A percentile compares a stretch with the other conserved stretches of the same genome.
phyloP scores from a whole-genome alignment of 2,888 invertebrate species.

The Tipula helvola region DNA sequence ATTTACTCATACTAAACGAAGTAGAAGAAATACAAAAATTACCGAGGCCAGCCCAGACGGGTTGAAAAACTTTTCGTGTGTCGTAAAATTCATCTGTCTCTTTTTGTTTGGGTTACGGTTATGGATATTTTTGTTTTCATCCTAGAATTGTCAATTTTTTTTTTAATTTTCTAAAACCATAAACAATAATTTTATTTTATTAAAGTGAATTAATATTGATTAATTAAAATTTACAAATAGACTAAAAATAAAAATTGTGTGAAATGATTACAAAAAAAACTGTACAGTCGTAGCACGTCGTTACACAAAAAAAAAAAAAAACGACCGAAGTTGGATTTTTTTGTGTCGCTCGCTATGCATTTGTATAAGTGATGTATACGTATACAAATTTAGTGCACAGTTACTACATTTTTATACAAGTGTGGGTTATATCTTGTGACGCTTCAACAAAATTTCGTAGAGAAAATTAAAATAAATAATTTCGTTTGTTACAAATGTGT shows the following conservation, averaged over 20 bases:
- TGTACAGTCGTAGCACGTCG: neutral
- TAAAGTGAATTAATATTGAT: neutral
- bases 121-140: neutral
- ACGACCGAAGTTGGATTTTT: neutral
- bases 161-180: neutral
- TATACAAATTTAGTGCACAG: neutral
- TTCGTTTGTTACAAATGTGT: neutral
- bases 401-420: neutral
- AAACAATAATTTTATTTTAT: neutral
- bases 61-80: neutral
- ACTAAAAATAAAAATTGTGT: neutral
- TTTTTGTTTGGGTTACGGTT: neutral
- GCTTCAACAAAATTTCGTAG: neutral
- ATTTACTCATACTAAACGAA: neutral
- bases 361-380: neutral
- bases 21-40: neutral
- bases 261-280: neutral
- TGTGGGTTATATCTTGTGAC: neutral
- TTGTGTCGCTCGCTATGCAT: neutral
- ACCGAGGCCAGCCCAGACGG: constrained; percentile 8
- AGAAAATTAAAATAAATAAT: neutral
- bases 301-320: neutral
- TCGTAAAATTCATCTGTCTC: neutral
- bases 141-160: neutral
- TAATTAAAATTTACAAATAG: neutral